A percentile compares a stretch with the other conserved stretches of the same genome.
Conservation (phyloP, 2,888 invertebrate species). For the Fragum whitleyi region DNA sequence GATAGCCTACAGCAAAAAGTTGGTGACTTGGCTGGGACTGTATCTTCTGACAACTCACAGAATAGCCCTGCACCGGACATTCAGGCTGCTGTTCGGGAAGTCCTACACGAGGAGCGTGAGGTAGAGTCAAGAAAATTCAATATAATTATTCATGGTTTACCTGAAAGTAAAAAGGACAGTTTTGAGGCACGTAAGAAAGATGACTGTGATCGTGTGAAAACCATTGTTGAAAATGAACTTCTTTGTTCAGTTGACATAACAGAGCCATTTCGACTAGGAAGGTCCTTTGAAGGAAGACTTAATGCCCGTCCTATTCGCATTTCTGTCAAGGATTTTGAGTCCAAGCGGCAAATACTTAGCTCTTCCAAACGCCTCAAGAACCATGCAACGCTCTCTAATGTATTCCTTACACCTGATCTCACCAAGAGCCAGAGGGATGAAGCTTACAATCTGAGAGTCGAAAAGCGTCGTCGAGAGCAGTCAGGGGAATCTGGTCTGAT, state of each 20-base stretch:
- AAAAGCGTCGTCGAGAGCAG: no score
- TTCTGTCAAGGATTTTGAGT: constrained; percentile 4
- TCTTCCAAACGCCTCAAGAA: no score
- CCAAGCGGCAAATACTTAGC: not conserved
- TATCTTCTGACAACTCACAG: not conserved
- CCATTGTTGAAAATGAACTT: not conserved
- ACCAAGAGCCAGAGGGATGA: no score
- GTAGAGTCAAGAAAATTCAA: not conserved
- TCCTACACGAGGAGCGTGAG: not conserved
- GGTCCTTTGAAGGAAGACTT: not conserved
- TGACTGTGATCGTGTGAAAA: not conserved
- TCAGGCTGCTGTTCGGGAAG: not conserved
- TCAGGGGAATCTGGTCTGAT: no score
- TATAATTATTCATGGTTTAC: not conserved
- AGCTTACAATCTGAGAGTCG: no score
- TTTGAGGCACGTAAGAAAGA: not conserved
- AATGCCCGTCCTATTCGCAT: not conserved
- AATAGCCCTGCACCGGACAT: not conserved
- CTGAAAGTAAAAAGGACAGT: not conserved
- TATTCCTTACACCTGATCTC: no score
- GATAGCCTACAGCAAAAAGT: not conserved
- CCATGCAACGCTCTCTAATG: no score
- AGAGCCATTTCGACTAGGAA: not conserved
- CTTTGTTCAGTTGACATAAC: not conserved
- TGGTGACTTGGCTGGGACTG: not conserved